These are phyloP conservation scores for Pangasius djambal DNA, from an alignment of 2,797 vertebrate species.

Conservation along the genomic window DNA sequence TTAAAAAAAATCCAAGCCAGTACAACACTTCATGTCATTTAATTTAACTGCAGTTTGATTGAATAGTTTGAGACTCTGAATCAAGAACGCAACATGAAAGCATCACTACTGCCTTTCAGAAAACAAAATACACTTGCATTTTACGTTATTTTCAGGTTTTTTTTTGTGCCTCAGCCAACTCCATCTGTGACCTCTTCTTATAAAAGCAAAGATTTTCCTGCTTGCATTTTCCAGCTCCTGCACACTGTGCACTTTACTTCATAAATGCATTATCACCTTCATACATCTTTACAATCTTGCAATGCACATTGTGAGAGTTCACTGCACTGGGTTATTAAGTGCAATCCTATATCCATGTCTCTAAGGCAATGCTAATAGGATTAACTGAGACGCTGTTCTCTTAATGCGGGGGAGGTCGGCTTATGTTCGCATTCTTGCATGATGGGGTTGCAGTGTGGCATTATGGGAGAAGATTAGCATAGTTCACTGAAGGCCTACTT, in stretches of 20 bases:
- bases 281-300: conserved; percentile 41
- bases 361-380: conserved; percentile 39
- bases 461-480: conserved; percentile 28
- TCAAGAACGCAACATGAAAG: background rate
- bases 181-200: background rate
- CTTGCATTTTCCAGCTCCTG: conserved; percentile 18
- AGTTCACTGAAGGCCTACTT: conserved; percentile 23
- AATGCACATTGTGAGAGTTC: conserved; percentile 23
- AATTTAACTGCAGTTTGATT: background rate
- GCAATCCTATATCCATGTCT: conserved; percentile 42
- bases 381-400: conserved; percentile 34
- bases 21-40: background rate
- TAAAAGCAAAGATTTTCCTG: background rate
- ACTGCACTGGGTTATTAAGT: conserved; percentile 33
- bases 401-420: conserved; percentile 21
- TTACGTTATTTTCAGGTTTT: background rate
- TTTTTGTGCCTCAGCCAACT: background rate
- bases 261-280: conserved; percentile 21
- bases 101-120: background rate
- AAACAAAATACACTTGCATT: background rate
- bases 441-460: conserved; percentile 18
- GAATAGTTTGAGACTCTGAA: background rate
- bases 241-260: conserved; percentile 19
- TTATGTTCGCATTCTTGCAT: conserved; percentile 30
- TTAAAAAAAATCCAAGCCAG: background rate